Base-by-base conservation (phyloP, 2,113 vertebrate species). In the Sander lucioperca region DNA sequence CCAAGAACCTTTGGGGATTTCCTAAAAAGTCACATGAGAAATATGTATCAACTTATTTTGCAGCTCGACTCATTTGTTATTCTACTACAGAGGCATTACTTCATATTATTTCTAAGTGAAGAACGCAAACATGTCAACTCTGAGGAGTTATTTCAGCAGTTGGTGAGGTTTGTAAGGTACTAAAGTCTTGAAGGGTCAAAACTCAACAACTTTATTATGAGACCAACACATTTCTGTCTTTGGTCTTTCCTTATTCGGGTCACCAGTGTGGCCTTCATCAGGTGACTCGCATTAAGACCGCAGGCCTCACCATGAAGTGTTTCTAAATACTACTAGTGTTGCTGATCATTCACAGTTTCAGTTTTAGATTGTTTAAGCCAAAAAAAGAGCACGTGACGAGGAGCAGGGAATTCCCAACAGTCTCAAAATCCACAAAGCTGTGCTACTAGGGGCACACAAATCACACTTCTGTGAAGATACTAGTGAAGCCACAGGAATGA, bases 1-100 rank as follows among this genome's bases (percentile, higher is more conserved):
- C 76, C 68, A 80, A 66, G 68, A 83, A 64, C 47, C 25, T 47
- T 21, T 50, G 74, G 48, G 64, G 67, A 6, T 79, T 72, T 18
- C n/a, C 30, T 43, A 27, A 36, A 81, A 78, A 27, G 65, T 53
- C 21, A 48, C 12, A 30, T 45, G 21, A 80, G 59, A 51, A 56
- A 74, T 58, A 45, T 18, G 25, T 2, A 57, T 69, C 57, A 8
- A 27, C 23, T 36, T 11, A 13, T 54, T 21, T 15, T 39, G 57
- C 51, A 43, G 57, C 43, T 48, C 14, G 27, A 18, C n/a, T 45
- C 50, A 43, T 43, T 53, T 67, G 56, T 51, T 16, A 43, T 27
- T 59, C 45, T 43, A 19, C 36, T 3, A 73, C 33, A 48, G 13
- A 54, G 25, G 18, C 21, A 43, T n/a, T 23, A 33, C 36, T 36